Percentiles rank a stretch among this genome's conserved stretches.
Evolutionary conservation across 2,797 vertebrate species (phyloP).

Genomic region (Furcifer pardalis): DNA sequence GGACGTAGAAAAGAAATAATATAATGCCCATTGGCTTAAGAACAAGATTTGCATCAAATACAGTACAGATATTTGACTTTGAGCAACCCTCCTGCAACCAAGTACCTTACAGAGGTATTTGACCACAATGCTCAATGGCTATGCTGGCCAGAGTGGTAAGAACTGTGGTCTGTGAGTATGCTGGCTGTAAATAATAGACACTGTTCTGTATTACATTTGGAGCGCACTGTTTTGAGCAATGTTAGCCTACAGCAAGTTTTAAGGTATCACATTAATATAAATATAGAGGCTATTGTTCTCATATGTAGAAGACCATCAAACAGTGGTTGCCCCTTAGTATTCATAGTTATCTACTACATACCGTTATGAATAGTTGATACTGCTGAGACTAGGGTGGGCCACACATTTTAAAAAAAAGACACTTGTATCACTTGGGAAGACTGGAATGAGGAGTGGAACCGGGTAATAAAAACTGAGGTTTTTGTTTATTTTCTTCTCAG

Average conservation of each 20-base stretch:
- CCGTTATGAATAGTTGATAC: neutral
- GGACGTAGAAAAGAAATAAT: too few relatives aligned
- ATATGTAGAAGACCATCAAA: neutral
- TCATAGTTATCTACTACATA: neutral
- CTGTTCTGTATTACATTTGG: neutral
- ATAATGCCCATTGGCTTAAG: neutral
- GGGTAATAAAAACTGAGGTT: neutral
- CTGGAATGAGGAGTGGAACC: neutral
- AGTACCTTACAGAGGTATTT: neutral
- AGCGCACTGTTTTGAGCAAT: neutral
- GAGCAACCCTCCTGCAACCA: neutral
- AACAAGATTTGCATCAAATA: neutral
- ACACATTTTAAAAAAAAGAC: neutral
- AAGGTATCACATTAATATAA: neutral
- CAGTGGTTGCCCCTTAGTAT: neutral
- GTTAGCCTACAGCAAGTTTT: conserved; percentile 13
- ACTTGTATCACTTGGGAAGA: neutral
- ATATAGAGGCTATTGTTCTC: neutral
- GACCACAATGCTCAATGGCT: neutral
- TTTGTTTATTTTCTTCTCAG: neutral
- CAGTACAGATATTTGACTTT: conserved; percentile 28
- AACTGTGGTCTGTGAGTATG: neutral
- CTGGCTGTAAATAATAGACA: neutral
- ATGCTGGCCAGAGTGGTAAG: neutral
- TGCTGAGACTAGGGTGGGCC: neutral